Conservation (phyloP, 2,888 invertebrate genomes). For the Epiblema foenella region DNA sequence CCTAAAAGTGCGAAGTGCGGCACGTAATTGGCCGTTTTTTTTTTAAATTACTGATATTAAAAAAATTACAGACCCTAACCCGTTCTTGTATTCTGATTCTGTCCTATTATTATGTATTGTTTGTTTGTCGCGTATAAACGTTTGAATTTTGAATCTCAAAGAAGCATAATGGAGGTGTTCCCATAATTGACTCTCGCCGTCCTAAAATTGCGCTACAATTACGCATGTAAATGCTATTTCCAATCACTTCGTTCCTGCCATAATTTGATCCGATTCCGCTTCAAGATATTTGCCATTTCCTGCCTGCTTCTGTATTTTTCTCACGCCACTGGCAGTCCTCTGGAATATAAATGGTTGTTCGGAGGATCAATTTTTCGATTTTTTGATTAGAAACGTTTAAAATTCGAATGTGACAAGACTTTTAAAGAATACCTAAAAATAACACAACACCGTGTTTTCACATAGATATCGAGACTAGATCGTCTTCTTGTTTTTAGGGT, state of each 20-base stretch:
- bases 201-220: slow-evolving; percentile 1
- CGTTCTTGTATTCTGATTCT: too few relatives aligned
- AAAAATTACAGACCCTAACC: too few relatives aligned
- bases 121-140: too few relatives aligned
- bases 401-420: neutral
- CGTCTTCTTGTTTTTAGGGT: too few relatives aligned
- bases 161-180: too few relatives aligned
- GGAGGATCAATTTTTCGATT: neutral
- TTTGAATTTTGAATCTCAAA: too few relatives aligned
- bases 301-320: slow-evolving; percentile 16
- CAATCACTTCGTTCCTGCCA: neutral
- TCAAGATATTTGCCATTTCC: slow-evolving; percentile 7
- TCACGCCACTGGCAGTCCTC: slow-evolving; percentile 25
- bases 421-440: neutral
- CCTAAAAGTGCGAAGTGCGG: too few relatives aligned
- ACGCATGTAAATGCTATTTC: slow-evolving; percentile 17
- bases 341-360: slow-evolving; percentile 28
- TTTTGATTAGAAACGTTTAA: slow-evolving; percentile 10
- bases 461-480: too few relatives aligned
- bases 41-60: too few relatives aligned
- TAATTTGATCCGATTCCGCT: slow-evolving; percentile 16
- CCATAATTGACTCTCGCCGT: neutral
- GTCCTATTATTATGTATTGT: too few relatives aligned
- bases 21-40: too few relatives aligned
- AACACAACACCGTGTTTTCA: too few relatives aligned